Percentiles rank a stretch among this genome's conserved stretches.
phyloP scores from a whole-genome alignment of 2,113 vertebrate species.

The Nyctibius bracteatus region DNA sequence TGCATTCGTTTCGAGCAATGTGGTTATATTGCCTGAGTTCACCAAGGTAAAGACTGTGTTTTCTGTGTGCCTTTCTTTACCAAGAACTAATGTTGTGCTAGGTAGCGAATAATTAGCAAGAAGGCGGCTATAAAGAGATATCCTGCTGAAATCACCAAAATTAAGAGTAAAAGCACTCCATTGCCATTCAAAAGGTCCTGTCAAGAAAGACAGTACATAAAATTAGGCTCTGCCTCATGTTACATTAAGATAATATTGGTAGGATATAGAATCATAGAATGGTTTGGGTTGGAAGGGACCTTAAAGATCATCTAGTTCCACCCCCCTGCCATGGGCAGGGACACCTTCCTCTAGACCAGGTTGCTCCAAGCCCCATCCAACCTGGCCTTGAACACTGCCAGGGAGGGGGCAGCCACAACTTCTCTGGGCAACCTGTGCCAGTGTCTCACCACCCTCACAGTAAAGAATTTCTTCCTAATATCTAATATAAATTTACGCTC shows the following conservation, averaged over 20 bases:
- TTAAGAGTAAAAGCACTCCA: neutral
- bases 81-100: neutral
- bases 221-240: neutral
- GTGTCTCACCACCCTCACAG: rapidly evolving
- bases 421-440: neutral
- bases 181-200: neutral
- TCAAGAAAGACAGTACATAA: neutral
- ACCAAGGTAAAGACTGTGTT: neutral
- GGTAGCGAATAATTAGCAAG: neutral
- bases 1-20: neutral
- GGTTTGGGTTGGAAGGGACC: neutral
- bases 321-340: neutral
- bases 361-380: neutral
- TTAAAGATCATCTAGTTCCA: neutral
- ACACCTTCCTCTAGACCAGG: neutral
- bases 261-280: neutral
- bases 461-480: neutral
- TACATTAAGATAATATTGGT: neutral
- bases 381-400: neutral
- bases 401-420: neutral
- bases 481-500: neutral
- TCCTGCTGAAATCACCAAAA: neutral
- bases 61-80: neutral
- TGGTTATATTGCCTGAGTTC: neutral
- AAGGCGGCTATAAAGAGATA: neutral